Conservation (phyloP, 2,888 invertebrate genomes). For the Hylaea fasciaria region DNA sequence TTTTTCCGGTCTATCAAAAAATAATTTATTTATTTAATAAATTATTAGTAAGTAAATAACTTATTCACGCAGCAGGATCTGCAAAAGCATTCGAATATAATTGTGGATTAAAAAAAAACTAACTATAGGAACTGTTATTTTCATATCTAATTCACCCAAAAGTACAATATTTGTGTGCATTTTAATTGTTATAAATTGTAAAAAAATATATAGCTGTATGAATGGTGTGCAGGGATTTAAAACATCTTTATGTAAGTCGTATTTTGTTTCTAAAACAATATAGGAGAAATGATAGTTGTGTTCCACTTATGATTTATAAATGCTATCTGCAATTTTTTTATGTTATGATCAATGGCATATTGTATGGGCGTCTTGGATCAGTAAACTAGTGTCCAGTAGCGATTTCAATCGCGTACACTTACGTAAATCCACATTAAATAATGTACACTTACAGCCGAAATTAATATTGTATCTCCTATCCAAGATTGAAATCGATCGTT, state of each 20-base stretch:
- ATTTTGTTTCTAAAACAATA: conserved; percentile 24
- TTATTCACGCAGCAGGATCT: conserved; percentile 48
- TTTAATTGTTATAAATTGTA: conserved; percentile 48
- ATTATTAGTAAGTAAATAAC: background rate
- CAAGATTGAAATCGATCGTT: no score
- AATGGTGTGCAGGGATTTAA: conserved; percentile 39
- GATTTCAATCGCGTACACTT: background rate
- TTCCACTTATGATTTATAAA: conserved; percentile 30
- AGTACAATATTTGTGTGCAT: conserved; percentile 70
- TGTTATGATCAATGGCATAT: conserved; percentile 18
- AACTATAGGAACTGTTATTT: conserved; percentile 38
- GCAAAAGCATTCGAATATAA: conserved; percentile 45
- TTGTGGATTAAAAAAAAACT: conserved; percentile 30
- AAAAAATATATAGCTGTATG: conserved; percentile 45
- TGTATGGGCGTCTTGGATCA: conserved; percentile 12
- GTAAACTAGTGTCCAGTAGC: background rate
- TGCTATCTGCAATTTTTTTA: conserved; percentile 25
- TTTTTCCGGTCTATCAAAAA: conserved; percentile 1
- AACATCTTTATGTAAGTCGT: conserved; percentile 22
- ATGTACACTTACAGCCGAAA: no score
- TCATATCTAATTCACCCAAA: conserved; percentile 55
- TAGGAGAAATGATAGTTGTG: conserved; percentile 22
- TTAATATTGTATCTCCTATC: no score
- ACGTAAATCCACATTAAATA: no score
- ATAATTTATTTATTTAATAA: no score